Percentiles rank a stretch among this genome's conserved stretches.
Conservation (phyloP, 2,797 vertebrate species). For the Spondyliosoma cantharus region DNA sequence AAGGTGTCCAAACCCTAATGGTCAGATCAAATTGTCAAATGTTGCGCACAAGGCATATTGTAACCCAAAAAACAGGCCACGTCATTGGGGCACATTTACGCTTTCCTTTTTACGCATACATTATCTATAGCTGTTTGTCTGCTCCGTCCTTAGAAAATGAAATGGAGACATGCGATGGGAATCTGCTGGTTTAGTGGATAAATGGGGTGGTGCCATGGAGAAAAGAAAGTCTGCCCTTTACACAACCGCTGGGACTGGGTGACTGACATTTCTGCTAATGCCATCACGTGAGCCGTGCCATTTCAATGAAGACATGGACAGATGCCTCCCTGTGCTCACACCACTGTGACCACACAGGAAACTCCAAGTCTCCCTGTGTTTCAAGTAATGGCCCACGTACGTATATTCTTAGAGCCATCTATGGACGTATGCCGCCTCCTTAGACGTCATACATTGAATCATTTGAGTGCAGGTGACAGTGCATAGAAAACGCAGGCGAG, state of each 20-base stretch:
- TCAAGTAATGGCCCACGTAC: slow-evolving; percentile 40
- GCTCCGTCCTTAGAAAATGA: slow-evolving; percentile 26
- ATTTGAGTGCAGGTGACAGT: slow-evolving; percentile 36
- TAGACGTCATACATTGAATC: slow-evolving; percentile 34
- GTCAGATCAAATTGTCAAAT: background rate
- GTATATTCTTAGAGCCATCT: slow-evolving; percentile 40
- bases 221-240: slow-evolving; percentile 72
- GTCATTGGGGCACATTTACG: background rate
- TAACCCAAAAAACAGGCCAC: background rate
- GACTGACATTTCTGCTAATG: slow-evolving; percentile 80
- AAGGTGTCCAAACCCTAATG: background rate
- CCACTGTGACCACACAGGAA: slow-evolving; percentile 71
- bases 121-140: slow-evolving; percentile 16
- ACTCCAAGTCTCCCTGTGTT: slow-evolving; percentile 59
- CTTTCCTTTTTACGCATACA: background rate
- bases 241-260: slow-evolving; percentile 64
- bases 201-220: slow-evolving; percentile 49
- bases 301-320: slow-evolving; percentile 71
- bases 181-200: slow-evolving; percentile 47
- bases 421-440: slow-evolving; percentile 21
- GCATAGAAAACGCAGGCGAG: background rate
- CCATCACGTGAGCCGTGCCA: slow-evolving; percentile 73
- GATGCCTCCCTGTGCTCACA: slow-evolving; percentile 67
- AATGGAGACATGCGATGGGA: slow-evolving; percentile 36
- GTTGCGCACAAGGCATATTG: background rate